A percentile compares a stretch with the other conserved stretches of the same genome.
phyloP scores from a whole-genome alignment of 2,113 vertebrate genomes.

The Bostrychus sinensis region DNA sequence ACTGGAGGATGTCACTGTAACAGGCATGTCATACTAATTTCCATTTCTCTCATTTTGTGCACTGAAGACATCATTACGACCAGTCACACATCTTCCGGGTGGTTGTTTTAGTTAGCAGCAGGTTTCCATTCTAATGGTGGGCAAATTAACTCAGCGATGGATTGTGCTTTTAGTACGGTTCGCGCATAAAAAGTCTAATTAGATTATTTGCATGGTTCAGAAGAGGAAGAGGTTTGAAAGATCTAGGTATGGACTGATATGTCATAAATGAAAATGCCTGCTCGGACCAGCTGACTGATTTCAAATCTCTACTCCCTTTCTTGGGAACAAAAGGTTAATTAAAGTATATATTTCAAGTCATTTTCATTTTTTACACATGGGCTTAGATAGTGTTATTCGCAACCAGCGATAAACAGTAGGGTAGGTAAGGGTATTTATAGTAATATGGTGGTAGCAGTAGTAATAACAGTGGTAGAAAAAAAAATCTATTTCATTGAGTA shows the following conservation, averaged over 20 bases:
- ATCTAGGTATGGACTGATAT: constrained; percentile 8
- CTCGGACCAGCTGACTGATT: constrained; percentile 5
- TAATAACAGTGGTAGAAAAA: background rate
- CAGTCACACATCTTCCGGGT: constrained; percentile 29
- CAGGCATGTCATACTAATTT: constrained; percentile 4
- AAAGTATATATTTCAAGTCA: background rate
- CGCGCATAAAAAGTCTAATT: constrained; percentile 47
- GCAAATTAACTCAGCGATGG: constrained; percentile 51
- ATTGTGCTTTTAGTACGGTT: constrained; percentile 20
- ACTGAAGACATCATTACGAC: constrained; percentile 31
- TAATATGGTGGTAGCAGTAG: no score
- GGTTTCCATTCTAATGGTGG: constrained; percentile 36
- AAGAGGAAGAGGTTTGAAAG: constrained; percentile 8
- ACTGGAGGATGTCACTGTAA: constrained; percentile 23
- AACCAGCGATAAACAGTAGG: background rate
- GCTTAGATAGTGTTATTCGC: background rate
- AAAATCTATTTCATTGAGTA: background rate
- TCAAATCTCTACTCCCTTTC: background rate
- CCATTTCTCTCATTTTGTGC: constrained; percentile 16
- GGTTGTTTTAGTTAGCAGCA: constrained; percentile 27
- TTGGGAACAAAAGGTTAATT: constrained; percentile 2
- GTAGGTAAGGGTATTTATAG: no score
- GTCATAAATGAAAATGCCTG: background rate
- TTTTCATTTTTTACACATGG: background rate
- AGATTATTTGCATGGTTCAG: constrained; percentile 51